phyloP scores from a whole-genome alignment of 2,113 vertebrate genomes.

The Macrotis lagotis region DNA sequence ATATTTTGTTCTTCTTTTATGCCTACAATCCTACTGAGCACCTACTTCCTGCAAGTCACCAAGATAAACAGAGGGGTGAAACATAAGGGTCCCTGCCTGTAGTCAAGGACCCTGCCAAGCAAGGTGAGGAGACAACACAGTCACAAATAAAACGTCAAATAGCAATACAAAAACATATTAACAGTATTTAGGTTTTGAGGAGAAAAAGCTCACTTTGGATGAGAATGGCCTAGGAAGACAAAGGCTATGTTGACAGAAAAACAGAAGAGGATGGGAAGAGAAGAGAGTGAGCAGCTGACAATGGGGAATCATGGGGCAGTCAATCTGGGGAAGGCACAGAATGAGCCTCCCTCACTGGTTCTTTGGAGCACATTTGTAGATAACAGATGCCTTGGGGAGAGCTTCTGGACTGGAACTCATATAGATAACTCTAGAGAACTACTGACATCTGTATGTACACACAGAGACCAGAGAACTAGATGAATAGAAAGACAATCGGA shows the following conservation, averaged over 20 bases:
- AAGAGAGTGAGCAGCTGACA: not conserved
- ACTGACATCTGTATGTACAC: not conserved
- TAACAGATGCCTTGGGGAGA: not conserved
- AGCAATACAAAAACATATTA: conserved; percentile 5
- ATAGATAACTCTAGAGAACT: not conserved
- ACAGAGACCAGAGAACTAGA: too few species aligned
- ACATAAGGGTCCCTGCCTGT: not conserved
- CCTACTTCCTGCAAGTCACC: not conserved
- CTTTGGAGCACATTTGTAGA: conserved; percentile 23
- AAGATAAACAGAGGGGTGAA: not conserved
- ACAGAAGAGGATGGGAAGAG: not conserved
- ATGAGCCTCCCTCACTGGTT: not conserved
- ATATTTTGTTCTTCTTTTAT: not conserved
- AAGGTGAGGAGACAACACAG: not conserved
- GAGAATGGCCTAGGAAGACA: not conserved
- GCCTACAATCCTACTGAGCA: not conserved
- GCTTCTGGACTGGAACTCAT: not conserved
- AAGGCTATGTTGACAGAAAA: not conserved
- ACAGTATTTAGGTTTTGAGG: not conserved
- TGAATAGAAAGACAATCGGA: too few species aligned
- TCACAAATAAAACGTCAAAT: not conserved
- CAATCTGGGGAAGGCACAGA: not conserved
- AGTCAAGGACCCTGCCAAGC: not conserved
- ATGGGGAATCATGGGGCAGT: not conserved
- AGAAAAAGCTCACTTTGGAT: not conserved